phyloP scores from a whole-genome alignment of 2,113 vertebrate species.

The Meleagris gallopavo region DNA sequence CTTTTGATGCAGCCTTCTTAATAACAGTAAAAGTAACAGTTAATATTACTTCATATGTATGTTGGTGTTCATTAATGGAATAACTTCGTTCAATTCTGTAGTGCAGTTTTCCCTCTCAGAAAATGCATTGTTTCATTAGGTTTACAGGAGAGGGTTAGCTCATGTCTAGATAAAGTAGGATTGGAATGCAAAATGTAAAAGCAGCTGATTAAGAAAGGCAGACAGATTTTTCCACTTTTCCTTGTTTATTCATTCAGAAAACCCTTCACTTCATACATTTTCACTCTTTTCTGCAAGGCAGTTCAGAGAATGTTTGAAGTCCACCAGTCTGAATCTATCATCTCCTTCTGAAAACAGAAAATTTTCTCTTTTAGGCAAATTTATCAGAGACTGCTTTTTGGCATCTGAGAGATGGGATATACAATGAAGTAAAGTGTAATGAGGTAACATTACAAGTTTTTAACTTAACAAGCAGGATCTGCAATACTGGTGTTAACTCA shows the following conservation, averaged over 20 bases:
- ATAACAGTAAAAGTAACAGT: neutral
- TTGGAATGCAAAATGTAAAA: neutral
- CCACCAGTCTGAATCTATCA: rapidly evolving
- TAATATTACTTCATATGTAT: neutral
- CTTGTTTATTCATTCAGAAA: neutral
- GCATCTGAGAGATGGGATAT: neutral
- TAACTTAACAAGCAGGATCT: neutral
- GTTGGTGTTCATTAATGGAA: neutral
- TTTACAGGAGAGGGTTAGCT: neutral
- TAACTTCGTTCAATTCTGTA: neutral
- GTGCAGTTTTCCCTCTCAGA: neutral
- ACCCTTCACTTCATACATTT: neutral
- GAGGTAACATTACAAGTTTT: neutral
- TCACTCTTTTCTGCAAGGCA: neutral
- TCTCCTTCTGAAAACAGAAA: neutral
- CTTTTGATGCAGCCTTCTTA: neutral
- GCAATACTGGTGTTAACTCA: neutral
- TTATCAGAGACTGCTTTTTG: neutral
- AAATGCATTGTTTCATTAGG: neutral
- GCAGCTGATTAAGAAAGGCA: neutral
- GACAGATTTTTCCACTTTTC: neutral
- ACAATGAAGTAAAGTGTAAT: neutral
- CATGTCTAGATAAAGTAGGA: neutral
- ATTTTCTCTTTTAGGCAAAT: neutral
- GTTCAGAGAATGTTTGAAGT: neutral